Evolutionary conservation across 1,140 invertebrate species (phyloP).

Genomic region (Trachelipus rathkii): DNA sequence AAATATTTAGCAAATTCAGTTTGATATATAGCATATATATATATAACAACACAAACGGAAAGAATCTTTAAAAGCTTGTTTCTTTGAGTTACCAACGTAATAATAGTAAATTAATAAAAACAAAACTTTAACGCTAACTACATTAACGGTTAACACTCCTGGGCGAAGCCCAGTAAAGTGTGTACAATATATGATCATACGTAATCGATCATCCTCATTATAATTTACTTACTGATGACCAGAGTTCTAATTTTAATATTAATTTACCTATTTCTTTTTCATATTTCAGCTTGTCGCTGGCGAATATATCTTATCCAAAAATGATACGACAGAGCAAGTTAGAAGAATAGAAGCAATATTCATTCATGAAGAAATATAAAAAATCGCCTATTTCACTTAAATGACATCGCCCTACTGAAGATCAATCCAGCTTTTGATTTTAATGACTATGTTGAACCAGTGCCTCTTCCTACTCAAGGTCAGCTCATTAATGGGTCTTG

Average conservation of each 20-base stretch:
- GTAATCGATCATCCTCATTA: no score
- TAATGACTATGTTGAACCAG: constrained; percentile 53
- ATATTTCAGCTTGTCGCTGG: constrained; percentile 21
- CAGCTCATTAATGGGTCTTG: constrained; percentile 47
- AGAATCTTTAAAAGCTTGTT: no score
- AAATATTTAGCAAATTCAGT: no score
- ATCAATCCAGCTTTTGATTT: constrained; percentile 56
- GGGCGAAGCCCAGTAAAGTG: no score
- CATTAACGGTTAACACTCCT: no score
- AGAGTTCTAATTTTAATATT: neutral
- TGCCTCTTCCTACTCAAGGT: constrained; percentile 47
- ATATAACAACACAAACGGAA: no score
- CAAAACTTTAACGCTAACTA: no score
- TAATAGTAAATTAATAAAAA: no score
- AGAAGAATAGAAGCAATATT: neutral
- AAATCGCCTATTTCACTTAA: constrained; percentile 45
- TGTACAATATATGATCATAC: no score
- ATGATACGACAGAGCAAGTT: constrained; percentile 8
- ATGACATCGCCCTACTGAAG: constrained; percentile 63
- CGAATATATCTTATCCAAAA: neutral
- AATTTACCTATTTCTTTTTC: constrained; percentile 16
- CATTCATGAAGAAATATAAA: constrained; percentile 2
- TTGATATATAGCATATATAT: no score
- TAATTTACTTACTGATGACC: no score
- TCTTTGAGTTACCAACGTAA: no score